Evolutionary conservation across 1,140 invertebrate genomes (phyloP).

Genomic region (Pogonus chalceus): DNA sequence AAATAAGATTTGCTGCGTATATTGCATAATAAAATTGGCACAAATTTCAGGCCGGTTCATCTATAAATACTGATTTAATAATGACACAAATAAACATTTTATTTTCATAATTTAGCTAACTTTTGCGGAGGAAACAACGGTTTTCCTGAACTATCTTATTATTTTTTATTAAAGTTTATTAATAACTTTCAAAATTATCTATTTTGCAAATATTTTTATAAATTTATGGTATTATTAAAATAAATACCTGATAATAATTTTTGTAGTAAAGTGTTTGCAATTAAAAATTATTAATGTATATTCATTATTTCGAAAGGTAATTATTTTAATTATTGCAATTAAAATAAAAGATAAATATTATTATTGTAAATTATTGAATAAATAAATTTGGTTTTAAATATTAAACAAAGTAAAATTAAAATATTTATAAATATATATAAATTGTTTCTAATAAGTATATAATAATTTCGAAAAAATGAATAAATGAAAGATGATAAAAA

Average conservation of each 20-base stretch:
- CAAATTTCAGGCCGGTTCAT: neutral
- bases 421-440: no score
- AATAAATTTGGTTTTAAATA: no score
- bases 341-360: no score
- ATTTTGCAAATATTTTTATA: neutral
- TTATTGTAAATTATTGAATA: no score
- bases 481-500: neutral
- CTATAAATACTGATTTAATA: neutral
- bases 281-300: no score
- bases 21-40: slow-evolving; percentile 5
- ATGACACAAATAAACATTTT: slow-evolving; percentile 6
- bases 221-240: neutral
- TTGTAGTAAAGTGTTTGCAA: neutral
- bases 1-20: neutral
- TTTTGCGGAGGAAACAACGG: no score
- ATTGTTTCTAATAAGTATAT: no score
- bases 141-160: no score
- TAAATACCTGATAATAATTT: neutral
- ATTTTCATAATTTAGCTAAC: slow-evolving; percentile 2
- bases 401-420: no score
- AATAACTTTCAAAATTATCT: neutral
- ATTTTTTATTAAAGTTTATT: no score
- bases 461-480: neutral
- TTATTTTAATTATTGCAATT: no score
- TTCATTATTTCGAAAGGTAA: no score